Base-by-base conservation (phyloP, 2,113 vertebrate species). In the Oenanthe melanoleuca region DNA sequence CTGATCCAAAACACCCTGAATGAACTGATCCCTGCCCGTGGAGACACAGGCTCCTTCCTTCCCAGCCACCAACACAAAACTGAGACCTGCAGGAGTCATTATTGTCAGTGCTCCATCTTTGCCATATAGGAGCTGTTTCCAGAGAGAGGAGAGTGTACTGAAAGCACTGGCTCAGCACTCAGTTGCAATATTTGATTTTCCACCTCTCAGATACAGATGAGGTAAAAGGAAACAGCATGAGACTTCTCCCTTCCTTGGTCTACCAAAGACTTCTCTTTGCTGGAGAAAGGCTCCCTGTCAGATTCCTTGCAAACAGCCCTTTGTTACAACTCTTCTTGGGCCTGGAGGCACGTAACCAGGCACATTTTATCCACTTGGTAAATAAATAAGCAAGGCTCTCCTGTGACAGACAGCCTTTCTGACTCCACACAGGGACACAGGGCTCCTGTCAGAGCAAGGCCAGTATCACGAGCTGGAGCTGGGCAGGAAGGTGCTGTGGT, bases 311-410 rank as follows among this genome's bases (percentile, higher is more conserved):
- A 75, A 69, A 47, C 25, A 84, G 40, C 7, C 24, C 53, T 86
- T 81, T 91, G 31, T 47, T 81, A 47, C 38, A 59, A 80, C 63
- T 56, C 67, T 24, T 73, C 47, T 24, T 78, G 44, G 63, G 69
- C 56, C 60, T 1, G 0, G 23, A 75, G 31, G 73, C 59, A 47
- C 0, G 1, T 37, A 88, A 77, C 59, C 28, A 18, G 40, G 38
- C 29, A 16, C 63, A 77, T 73, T 69, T 90, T 50, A 83, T 44
- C 64, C 28, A 38, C 25, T 50, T 85, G 29, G 38, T 79, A 93
- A 94, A 92, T 64, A 91, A 86, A 91, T 22, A 81, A 86, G 89
- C 57, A 91, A 71, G 92, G 45, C 24, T 19, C 34, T 83, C 44
- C 49, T 52, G 66, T 29, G 63, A 73, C 1, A 4, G 59, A 34